phyloP scores from a whole-genome alignment of 2,888 invertebrate species.

The Campoletis raptor region DNA sequence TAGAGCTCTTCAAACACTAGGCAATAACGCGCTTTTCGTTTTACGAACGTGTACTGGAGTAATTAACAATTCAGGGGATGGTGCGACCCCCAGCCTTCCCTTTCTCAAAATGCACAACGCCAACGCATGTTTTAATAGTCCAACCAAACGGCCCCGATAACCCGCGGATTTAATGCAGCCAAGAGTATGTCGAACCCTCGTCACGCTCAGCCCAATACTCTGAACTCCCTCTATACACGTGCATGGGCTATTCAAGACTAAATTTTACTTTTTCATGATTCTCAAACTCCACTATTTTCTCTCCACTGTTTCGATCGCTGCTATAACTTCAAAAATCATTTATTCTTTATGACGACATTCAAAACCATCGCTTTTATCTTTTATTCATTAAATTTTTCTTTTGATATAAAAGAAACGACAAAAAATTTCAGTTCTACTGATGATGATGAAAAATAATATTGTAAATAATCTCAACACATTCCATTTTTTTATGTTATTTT shows the following conservation, averaged over 20 bases:
- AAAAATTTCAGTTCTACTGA: neutral
- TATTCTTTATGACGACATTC: neutral
- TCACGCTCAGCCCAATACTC: constrained; percentile 29
- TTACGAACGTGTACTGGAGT: constrained; percentile 58
- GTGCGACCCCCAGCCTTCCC: constrained; percentile 28
- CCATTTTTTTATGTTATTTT: neutral
- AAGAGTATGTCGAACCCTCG: constrained; percentile 53
- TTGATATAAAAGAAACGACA: neutral
- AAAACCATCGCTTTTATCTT: neutral
- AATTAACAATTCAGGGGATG: constrained; percentile 56
- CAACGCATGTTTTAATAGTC: constrained; percentile 55
- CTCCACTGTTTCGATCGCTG: neutral
- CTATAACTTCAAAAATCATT: neutral
- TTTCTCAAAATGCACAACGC: constrained; percentile 26
- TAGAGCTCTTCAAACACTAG: constrained; percentile 36
- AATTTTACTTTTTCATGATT: neutral
- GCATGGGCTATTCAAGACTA: neutral
- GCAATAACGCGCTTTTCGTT: constrained; percentile 53
- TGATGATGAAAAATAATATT: neutral
- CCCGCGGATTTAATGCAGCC: constrained; percentile 51
- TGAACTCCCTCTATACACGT: constrained; percentile 13
- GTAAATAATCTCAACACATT: neutral
- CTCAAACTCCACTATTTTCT: neutral
- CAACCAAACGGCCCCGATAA: constrained; percentile 50
- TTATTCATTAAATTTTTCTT: neutral